A percentile compares a stretch with the other conserved stretches of the same genome.
These are phyloP conservation scores for Gymnocheta viridis DNA, from an alignment of 2,888 invertebrate genomes.

Conservation along the genomic window DNA sequence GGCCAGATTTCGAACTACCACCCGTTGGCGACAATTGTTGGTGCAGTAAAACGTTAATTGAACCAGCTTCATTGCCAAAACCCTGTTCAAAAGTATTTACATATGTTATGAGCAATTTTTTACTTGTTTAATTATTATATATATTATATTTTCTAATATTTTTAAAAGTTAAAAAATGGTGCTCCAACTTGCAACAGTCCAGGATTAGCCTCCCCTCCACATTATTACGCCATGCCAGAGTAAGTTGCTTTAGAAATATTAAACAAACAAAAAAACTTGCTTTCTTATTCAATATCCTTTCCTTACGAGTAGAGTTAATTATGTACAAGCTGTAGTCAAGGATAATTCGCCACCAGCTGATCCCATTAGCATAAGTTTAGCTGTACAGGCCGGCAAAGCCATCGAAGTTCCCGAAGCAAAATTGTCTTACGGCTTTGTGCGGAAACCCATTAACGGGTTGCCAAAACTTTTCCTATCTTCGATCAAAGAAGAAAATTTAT, in stretches of 20 bases:
- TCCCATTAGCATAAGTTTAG: conserved; percentile 82
- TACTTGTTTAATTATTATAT: not conserved
- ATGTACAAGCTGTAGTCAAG: not conserved
- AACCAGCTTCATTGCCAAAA: conserved; percentile 79
- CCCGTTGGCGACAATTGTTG: conserved; percentile 80
- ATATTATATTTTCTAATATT: not conserved
- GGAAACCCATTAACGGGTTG: conserved; percentile 81
- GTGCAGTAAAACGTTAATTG: conserved; percentile 80
- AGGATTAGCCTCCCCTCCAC: not conserved
- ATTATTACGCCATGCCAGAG: conserved; percentile 53
- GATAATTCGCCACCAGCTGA: conserved; percentile 81
- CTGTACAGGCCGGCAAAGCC: conserved; percentile 81
- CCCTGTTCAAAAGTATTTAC: conserved; percentile 78
- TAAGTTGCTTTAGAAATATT: conserved; percentile 45
- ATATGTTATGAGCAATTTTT: not conserved
- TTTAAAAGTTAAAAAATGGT: conserved; percentile 14
- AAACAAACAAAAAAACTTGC: not conserved
- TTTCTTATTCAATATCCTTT: not conserved
- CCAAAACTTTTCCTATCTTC: conserved; percentile 75
- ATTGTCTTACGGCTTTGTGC: conserved; percentile 83
- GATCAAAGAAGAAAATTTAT: conserved; percentile 83
- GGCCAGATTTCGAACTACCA: conserved; percentile 72
- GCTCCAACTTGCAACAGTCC: conserved; percentile 33
- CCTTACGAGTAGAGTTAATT: conserved; percentile 24
- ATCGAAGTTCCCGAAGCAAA: conserved; percentile 82